A percentile compares a stretch with the other conserved stretches of the same genome.
phyloP scores from a whole-genome alignment of 1,140 invertebrate species.

The Hirudo medicinalis region DNA sequence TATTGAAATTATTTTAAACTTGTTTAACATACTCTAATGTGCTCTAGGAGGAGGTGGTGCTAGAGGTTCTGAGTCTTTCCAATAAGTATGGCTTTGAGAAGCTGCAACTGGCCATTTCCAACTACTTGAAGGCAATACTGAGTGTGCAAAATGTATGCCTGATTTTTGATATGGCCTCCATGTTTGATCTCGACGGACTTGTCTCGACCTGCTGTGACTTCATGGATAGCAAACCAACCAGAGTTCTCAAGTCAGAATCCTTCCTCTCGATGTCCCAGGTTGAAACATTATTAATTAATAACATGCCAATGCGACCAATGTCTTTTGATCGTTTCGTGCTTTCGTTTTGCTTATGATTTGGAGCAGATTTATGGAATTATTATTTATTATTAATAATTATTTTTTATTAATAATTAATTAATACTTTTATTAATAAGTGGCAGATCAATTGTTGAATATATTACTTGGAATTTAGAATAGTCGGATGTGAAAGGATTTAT shows the following conservation, averaged over 20 bases:
- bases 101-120: slow-evolving; percentile 75
- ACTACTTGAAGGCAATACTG: slow-evolving; percentile 76
- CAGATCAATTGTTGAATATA: too few species aligned
- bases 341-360: too few species aligned
- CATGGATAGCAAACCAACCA: slow-evolving; percentile 72
- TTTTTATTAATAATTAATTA: too few species aligned
- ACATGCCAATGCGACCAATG: too few species aligned
- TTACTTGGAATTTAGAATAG: too few species aligned
- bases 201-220: slow-evolving; percentile 54
- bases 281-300: too few species aligned
- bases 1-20: not conserved
- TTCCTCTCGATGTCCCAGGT: slow-evolving; percentile 63
- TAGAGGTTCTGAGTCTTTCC: slow-evolving; percentile 73
- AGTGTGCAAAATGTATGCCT: slow-evolving; percentile 76
- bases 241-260: slow-evolving; percentile 67
- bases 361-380: too few species aligned
- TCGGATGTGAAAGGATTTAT: too few species aligned
- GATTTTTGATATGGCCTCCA: slow-evolving; percentile 74
- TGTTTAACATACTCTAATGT: slow-evolving; percentile 1
- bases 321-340: too few species aligned
- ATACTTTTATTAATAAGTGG: too few species aligned
- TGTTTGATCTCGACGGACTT: slow-evolving; percentile 54
- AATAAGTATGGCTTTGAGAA: slow-evolving; percentile 90
- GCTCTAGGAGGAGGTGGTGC: slow-evolving; percentile 60
- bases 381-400: too few species aligned